Base-by-base conservation (phyloP, 2,113 vertebrate species). In the Ardeotis arabs region DNA sequence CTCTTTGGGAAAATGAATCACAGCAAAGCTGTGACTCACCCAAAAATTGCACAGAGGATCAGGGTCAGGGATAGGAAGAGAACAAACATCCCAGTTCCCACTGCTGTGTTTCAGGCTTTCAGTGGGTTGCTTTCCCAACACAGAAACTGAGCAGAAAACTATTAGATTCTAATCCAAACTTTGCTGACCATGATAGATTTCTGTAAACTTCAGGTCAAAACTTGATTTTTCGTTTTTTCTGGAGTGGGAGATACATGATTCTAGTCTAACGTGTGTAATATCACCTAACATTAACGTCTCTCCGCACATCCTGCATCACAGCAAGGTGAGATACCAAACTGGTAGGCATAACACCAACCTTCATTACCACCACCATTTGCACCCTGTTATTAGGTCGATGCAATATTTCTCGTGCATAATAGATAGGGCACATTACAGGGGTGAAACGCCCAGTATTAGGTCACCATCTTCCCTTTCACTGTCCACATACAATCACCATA, bases 241-340 rank as follows among this genome's bases (percentile, higher is more conserved):
- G 29, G 37, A 85, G 37, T 2, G 20, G 59, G 58, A 22, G 7
- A 56, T 2, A 60, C 72, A 15, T 4, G 3, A 74, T 50, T 37
- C 27, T 27, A 31, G 23, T 27, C 33, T 47, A 37, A 45, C 0
- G 1, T 15, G 44, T 4, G 12, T 14, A 83, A 63, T 84, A 70
- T 62, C 50, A 56, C 23, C 56, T 6, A 12, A 52, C 73, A 70
- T 78, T 80, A 44, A 45, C 81, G 70, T 22, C 14, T 88, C 39
- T 88, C 58, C 8, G 35, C 23, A 56, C 69, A 35, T 22, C 13
- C 31, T 5, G 0, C 25, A 2, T 14, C 0, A 0, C 53, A 49
- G 24, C 24, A 47, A 76, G 58, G 24, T 21, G n/a, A 89, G 45
- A 33, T 29, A 72, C 41, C 35, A 29, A 29, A 15, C 37, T 14